Conservation (phyloP, 2,113 vertebrate genomes). For the Prunella fulvescens region DNA sequence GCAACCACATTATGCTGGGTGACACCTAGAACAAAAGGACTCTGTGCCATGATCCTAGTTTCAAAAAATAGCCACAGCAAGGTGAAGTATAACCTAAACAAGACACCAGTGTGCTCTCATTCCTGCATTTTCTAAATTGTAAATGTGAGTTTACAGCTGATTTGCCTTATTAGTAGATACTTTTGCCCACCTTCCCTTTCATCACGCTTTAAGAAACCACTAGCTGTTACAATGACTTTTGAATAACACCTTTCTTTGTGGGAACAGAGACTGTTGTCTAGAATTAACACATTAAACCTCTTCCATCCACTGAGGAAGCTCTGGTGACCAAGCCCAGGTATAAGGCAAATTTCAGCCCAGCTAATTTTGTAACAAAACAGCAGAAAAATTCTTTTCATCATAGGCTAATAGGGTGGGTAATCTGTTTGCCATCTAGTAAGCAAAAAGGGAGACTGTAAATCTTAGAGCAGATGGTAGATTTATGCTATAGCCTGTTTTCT, state of each 20-base stretch:
- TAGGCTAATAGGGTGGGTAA: background rate
- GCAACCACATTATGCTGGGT: background rate
- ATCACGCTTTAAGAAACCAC: background rate
- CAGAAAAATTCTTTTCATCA: background rate
- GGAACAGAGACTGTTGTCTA: background rate
- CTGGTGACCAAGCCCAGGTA: background rate
- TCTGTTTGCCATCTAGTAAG: background rate
- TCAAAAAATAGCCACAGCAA: background rate
- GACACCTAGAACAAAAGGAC: background rate
- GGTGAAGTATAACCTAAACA: background rate
- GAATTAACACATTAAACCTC: background rate
- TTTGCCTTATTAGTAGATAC: background rate
- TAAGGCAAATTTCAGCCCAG: background rate
- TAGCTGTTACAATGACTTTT: background rate
- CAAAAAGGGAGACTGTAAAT: background rate
- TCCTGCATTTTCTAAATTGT: background rate
- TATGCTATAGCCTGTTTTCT: slow-evolving; percentile 9
- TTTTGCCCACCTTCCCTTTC: background rate
- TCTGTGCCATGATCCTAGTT: background rate
- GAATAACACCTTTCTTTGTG: background rate
- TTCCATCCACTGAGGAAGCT: background rate
- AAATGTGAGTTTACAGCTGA: background rate
- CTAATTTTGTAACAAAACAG: background rate
- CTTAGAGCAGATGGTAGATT: slow-evolving; percentile 32
- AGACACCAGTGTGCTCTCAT: background rate